Evolutionary conservation across 1,140 invertebrate species (phyloP), one percentile per base, ranked within the genome.

Genomic region (Eupristina koningsbergeri): DNA sequence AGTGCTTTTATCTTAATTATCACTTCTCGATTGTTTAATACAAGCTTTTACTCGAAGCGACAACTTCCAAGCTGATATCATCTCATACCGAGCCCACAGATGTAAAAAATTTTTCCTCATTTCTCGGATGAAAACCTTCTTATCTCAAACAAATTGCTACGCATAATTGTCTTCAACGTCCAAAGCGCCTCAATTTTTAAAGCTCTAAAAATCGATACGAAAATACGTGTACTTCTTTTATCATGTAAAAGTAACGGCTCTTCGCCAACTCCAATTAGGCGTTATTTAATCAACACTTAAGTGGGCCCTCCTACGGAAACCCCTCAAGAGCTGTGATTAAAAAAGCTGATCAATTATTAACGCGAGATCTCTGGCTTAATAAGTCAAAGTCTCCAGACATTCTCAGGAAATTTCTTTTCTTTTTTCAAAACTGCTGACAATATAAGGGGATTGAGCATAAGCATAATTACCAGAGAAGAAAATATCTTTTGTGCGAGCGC

Each of bases 261-360:
- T 22, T 67, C 41, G 53, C 45, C 19, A 71, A 83, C 45, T 58
- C 77, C 82, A 84, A 84, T 84, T 84, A 80, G 64, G 67, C 19
- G n/a, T 84, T 84, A 84, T 84, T 84, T 80, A 84, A 84, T 84
- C 63, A 76, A 45, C 61, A 80, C 78, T 84, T 69, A 39, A 77
- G 78, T 36, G 39, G 31, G 6, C 47, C 9, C 39, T 8, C 34
- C 17, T 45, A 76, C 2, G 17, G 50, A 76, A 75, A 84, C 5
- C 69, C 34, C 61, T 45, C 31, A 79, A 80, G 78, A 84, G 71
- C 36, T n/a, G 78, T 69, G 83, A 84, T 84, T 84, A 84, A 80
- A 84, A 84, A 84, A 81, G 71, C 63, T 34, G 78, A 84, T 84
- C 69, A 80, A 84, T 84, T 84, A 80, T 84, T 84, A 84, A 84